Evolutionary conservation across 2,113 vertebrate genomes (phyloP).

Genomic region (Aegotheles bennettii): DNA sequence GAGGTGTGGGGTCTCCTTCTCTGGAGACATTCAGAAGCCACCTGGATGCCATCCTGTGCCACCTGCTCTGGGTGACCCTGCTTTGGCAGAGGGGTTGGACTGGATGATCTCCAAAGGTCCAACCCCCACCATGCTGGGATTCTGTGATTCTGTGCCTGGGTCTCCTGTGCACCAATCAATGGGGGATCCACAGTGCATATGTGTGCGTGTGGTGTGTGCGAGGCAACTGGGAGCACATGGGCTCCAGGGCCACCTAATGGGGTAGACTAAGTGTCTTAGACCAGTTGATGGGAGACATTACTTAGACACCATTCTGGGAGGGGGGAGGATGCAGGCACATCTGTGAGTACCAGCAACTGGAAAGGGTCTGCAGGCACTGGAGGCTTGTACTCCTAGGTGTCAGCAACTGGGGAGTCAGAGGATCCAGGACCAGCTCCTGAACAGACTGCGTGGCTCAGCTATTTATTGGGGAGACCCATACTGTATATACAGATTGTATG

Average conservation of each 20-base stretch:
- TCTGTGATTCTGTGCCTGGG: too few species aligned
- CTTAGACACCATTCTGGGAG: too few species aligned
- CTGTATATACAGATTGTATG: neutral
- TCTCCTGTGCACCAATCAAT: neutral
- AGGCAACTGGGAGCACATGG: too few species aligned
- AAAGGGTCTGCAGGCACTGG: fast-evolving
- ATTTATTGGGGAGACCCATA: neutral
- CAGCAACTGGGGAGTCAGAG: neutral
- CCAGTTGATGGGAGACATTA: neutral
- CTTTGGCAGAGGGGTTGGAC: too few species aligned
- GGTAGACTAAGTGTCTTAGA: neutral
- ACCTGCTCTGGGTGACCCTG: too few species aligned
- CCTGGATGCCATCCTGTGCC: too few species aligned
- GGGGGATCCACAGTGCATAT: neutral
- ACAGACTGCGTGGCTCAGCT: neutral
- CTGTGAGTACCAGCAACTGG: neutral
- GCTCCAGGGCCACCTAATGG: neutral
- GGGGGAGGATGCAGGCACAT: fast-evolving
- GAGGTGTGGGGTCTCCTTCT: too few species aligned
- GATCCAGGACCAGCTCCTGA: neutral
- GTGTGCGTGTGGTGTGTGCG: too few species aligned
- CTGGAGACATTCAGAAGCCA: too few species aligned
- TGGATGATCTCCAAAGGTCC: too few species aligned
- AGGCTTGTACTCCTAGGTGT: neutral
- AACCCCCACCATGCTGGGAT: too few species aligned